Conservation (phyloP, 2,888 invertebrate species). For the Eilema depressum region DNA sequence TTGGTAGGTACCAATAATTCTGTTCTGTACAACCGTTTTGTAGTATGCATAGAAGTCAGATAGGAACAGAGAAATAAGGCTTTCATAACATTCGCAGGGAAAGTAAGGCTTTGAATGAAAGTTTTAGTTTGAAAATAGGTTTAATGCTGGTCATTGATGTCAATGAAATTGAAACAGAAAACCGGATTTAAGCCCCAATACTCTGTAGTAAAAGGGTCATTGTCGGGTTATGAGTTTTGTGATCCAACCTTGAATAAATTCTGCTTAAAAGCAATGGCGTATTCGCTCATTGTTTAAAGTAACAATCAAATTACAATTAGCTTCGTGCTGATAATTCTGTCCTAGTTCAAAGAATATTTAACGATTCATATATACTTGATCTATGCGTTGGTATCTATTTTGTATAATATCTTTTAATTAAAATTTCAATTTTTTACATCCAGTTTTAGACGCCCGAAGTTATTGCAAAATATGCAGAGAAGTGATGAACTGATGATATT, state of each 20-base stretch:
- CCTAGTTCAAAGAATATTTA: background rate
- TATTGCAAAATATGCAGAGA: too few species aligned
- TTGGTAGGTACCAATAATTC: too few species aligned
- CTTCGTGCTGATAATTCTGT: slow-evolving; percentile 10
- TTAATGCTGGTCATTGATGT: slow-evolving; percentile 28
- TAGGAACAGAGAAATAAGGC: background rate
- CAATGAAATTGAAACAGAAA: slow-evolving; percentile 40
- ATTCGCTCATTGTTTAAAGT: slow-evolving; percentile 56
- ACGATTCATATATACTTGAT: background rate
- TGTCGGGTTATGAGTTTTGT: slow-evolving; percentile 54
- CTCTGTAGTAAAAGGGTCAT: slow-evolving; percentile 55
- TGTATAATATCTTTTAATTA: too few species aligned
- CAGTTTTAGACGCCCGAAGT: too few species aligned
- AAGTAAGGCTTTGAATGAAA: background rate
- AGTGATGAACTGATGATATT: too few species aligned
- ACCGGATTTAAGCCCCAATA: slow-evolving; percentile 50
- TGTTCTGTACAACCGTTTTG: too few species aligned
- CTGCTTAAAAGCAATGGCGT: slow-evolving; percentile 56
- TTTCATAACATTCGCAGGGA: background rate
- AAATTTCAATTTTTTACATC: background rate
- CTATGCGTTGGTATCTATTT: too few species aligned
- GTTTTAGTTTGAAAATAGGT: background rate
- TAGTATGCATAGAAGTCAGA: too few species aligned
- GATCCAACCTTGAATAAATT: slow-evolving; percentile 54
- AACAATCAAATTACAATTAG: slow-evolving; percentile 52